Evolutionary conservation across 2,888 invertebrate species (phyloP), one percentile per base, ranked within the genome.

Genomic region (Oeneis ivallda): DNA sequence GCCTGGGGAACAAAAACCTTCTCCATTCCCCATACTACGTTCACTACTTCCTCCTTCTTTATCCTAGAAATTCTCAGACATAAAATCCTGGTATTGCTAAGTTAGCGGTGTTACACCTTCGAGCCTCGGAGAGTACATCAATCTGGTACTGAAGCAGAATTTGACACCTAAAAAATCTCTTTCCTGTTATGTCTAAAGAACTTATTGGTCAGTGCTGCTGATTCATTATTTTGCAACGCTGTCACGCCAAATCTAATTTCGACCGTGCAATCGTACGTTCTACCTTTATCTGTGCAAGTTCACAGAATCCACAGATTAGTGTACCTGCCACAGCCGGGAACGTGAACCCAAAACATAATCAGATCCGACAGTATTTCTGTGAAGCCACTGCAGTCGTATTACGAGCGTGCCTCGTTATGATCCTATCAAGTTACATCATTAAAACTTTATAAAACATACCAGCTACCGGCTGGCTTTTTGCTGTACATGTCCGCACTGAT

Each of bases 381-480:
- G 70, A 69, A 70, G 62, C 61, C 60, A 64, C 60, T 61, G 57
- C 52, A 60, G 52, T 60, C 56, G 58, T 47, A 70, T 57, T 65
- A 58, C 65, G 54, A 68, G 67, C 70, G 66, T 65, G 66, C 52
- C 69, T 71, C 68, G 67, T 72, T 75, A 72, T 59, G 62, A 62
- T 69, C 65, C 60, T 74, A 75, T 74, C 74, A 69, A 65, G 71
- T 76, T 76, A 70, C 75, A 70, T 72, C 73, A 75, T 80, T 80
- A 76, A 72, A 71, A 69, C 49, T 67, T 63, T 67, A 66, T 64
- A 26, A 54, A 63, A 68, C 45, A 15, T 17, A 13, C 17, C 45
- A 37, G 15, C 53, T 53, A 63, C 60, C 17, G 53, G 10, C 63
- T 37, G 10, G 45, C 10, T 69, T 66, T 64, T 56, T 54, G 41